Conservation (phyloP, 1,140 invertebrate genomes). For the Eumeta japonica region DNA sequence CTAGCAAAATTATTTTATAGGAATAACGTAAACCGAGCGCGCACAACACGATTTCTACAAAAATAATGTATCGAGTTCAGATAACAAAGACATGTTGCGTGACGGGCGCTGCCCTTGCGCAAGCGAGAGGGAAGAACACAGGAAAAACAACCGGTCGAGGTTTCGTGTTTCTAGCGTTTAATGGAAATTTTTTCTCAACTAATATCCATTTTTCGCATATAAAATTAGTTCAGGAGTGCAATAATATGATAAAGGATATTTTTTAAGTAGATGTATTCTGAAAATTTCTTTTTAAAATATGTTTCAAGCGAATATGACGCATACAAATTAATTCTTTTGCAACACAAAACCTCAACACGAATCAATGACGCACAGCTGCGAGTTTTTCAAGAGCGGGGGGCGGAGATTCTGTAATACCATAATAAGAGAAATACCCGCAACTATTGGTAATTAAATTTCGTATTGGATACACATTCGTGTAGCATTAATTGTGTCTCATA, state of each 20-base stretch:
- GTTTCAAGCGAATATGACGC: no score
- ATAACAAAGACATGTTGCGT: conserved; percentile 38
- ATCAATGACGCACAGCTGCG: conserved; percentile 21
- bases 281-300: no score
- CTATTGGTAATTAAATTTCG: no score
- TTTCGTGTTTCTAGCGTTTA: conserved; percentile 40
- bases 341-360: conserved; percentile 47
- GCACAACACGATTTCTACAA: conserved; percentile 29
- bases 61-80: conserved; percentile 46
- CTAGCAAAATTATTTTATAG: conserved; percentile 34
- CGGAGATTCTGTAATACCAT: conserved; percentile 21
- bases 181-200: conserved; percentile 34
- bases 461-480: no score
- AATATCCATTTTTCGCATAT: no score
- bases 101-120: conserved; percentile 16
- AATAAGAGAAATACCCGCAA: conserved; percentile 2
- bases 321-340: conserved; percentile 33
- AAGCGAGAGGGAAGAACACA: conserved; percentile 29
- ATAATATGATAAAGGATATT: no score
- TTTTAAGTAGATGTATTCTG: no score
- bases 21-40: conserved; percentile 25
- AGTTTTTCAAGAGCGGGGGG: no score
- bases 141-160: conserved; percentile 27
- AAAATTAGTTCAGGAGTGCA: no score
- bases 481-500: no score